Base-by-base conservation (phyloP, 2,888 invertebrate species). In the Phlogophora meticulosa region DNA sequence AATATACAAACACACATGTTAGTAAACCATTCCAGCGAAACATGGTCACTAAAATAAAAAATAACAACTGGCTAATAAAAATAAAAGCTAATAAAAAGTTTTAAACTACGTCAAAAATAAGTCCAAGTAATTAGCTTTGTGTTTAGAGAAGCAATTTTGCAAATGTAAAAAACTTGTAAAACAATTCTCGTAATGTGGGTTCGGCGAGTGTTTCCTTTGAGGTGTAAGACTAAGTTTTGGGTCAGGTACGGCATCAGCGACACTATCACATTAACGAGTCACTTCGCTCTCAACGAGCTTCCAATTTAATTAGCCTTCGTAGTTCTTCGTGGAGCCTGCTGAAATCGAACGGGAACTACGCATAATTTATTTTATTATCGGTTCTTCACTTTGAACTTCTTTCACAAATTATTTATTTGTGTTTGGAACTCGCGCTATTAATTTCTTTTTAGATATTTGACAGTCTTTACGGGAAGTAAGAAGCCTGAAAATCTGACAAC, bases 261-360 rank as follows among this genome's bases (percentile, higher is more conserved):
- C 90, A 91, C 91, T 91, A 91, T 91, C 88, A 89, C 90, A 89
- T 91, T 91, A 91, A 88, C 88, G 87, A 89, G 86, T 88, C 86
- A 88, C 88, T 90, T 87, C 87, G 87, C 88, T 88, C 87, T 83
- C 81, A 87, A 88, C 88, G 85, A 87, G 85, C 86, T 88, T 87
- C 85, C 89, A 88, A 92, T 90, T 90, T 90, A 90, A 92, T 92
- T 91, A 92, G 86, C 79, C 69, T 72, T 66, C 78, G 77, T 68
- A 66, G 22, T 78, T 80, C 72, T 84, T 82, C 81, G 77, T 83
- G 81, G 77, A 83, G 76, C 46, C 48, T 22, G n/a, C 38, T 43
- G 13, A 74, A 71, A 78, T 74, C 52, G 64, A 58, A 72, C 40
- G 20, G n/a, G 34, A 53, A 56, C 53, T 60, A 57, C 58, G 55